phyloP scores from a whole-genome alignment of 2,888 invertebrate species.

The Listrodromus nycthemerus region DNA sequence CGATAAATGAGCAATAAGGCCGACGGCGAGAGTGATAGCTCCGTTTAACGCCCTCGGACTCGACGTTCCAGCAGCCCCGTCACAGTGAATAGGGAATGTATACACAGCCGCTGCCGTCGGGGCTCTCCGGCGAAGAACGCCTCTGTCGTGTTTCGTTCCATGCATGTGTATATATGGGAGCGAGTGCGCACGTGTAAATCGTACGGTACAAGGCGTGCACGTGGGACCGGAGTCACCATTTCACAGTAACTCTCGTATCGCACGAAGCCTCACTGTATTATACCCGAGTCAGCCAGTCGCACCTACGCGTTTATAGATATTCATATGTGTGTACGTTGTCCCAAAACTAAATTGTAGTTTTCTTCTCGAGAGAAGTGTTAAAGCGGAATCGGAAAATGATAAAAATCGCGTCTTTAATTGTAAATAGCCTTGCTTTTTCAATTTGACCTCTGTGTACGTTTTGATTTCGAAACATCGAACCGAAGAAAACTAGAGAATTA shows the following conservation, averaged over 20 bases:
- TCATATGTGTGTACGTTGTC: not conserved
- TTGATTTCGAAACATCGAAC: slow-evolving; percentile 1
- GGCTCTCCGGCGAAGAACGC: slow-evolving; percentile 39
- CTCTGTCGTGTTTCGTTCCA: slow-evolving; percentile 46
- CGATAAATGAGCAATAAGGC: slow-evolving; percentile 80
- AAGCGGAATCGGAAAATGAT: slow-evolving; percentile 49
- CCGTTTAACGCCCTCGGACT: slow-evolving; percentile 74
- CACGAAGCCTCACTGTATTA: slow-evolving; percentile 46
- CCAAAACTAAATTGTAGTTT: slow-evolving; percentile 32
- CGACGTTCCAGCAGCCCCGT: slow-evolving; percentile 48
- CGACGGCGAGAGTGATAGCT: slow-evolving; percentile 74
- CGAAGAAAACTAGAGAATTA: slow-evolving; percentile 22
- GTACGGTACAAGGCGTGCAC: not conserved
- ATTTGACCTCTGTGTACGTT: not conserved
- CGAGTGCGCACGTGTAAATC: slow-evolving; percentile 20
- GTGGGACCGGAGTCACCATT: slow-evolving; percentile 33
- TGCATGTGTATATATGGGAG: not conserved
- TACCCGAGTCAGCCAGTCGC: slow-evolving; percentile 36
- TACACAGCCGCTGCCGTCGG: slow-evolving; percentile 43
- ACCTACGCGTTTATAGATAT: slow-evolving; percentile 25
- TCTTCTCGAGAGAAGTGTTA: slow-evolving; percentile 51
- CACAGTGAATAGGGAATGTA: slow-evolving; percentile 49
- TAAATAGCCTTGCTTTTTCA: slow-evolving; percentile 31
- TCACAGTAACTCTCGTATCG: slow-evolving; percentile 48
- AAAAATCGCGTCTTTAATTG: slow-evolving; percentile 39